Evolutionary conservation across 2,113 vertebrate genomes (phyloP).

Genomic region (Oenanthe oenanthe): DNA sequence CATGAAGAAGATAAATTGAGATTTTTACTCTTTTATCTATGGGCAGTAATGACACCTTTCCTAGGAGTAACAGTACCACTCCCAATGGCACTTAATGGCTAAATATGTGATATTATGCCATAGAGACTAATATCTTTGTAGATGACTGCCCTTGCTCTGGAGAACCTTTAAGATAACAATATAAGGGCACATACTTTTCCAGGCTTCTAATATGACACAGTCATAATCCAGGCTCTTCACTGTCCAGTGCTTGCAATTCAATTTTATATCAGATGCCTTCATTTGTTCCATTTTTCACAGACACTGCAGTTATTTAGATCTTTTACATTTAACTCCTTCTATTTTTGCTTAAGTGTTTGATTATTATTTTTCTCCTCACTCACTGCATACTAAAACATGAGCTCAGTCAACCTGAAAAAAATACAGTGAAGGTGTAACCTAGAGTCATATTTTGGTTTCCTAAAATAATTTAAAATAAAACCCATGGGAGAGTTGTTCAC

Average conservation of each 20-base stretch:
- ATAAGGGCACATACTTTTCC: neutral
- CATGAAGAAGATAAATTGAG: neutral
- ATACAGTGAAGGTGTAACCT: neutral
- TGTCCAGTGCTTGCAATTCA: neutral
- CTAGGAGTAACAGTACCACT: neutral
- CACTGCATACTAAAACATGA: neutral
- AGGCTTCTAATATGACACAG: neutral
- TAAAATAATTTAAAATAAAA: neutral
- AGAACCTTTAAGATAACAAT: neutral
- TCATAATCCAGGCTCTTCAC: neutral
- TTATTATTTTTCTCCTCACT: neutral
- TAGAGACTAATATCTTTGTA: neutral
- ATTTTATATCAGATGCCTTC: neutral
- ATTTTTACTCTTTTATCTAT: constrained; percentile 32
- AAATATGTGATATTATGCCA: constrained; percentile 19
- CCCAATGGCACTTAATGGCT: neutral
- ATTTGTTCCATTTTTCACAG: neutral
- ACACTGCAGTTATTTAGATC: neutral
- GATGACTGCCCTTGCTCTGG: constrained; percentile 1
- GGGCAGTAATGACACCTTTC: neutral
- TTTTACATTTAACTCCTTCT: neutral
- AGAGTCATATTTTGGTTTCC: neutral
- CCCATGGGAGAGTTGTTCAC: neutral
- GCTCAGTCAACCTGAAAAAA: neutral
- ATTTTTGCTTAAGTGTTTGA: neutral